These are phyloP conservation scores for Prionailurus viverrinus DNA, from an alignment of 2,113 vertebrate species.

Conservation along the genomic window DNA sequence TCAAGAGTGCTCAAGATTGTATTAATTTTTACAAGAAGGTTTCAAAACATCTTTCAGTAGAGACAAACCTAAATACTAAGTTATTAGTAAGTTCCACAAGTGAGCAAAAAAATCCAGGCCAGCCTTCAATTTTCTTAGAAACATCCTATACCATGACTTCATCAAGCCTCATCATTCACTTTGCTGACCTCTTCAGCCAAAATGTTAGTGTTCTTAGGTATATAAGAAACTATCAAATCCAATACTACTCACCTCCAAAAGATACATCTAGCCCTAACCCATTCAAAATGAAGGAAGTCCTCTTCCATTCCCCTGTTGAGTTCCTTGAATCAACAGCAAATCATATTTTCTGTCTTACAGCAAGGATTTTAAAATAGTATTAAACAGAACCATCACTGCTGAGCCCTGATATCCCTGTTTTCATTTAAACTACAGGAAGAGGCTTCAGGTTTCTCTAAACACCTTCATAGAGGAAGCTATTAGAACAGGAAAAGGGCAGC, in stretches of 20 bases:
- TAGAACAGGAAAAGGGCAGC: rapidly evolving
- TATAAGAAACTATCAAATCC: conserved; percentile 4
- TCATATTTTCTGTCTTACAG: background rate
- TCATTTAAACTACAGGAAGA: background rate
- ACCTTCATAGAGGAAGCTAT: background rate
- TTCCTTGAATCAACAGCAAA: background rate
- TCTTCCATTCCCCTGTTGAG: background rate
- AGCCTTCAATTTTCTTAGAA: background rate
- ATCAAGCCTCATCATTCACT: background rate
- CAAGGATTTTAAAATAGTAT: background rate
- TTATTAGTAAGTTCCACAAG: background rate
- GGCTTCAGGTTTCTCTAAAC: background rate
- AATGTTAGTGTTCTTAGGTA: background rate
- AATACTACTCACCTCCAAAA: background rate
- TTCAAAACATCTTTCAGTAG: background rate
- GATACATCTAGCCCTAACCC: background rate
- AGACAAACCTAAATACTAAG: background rate
- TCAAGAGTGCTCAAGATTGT: background rate
- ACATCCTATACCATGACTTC: background rate
- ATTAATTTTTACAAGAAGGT: background rate
- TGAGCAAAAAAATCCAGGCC: background rate
- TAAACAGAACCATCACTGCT: background rate
- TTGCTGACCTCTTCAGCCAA: background rate
- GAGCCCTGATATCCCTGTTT: background rate
- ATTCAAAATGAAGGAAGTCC: background rate